Base-by-base conservation (phyloP, 2,113 vertebrate genomes). In the Caranx ignobilis region DNA sequence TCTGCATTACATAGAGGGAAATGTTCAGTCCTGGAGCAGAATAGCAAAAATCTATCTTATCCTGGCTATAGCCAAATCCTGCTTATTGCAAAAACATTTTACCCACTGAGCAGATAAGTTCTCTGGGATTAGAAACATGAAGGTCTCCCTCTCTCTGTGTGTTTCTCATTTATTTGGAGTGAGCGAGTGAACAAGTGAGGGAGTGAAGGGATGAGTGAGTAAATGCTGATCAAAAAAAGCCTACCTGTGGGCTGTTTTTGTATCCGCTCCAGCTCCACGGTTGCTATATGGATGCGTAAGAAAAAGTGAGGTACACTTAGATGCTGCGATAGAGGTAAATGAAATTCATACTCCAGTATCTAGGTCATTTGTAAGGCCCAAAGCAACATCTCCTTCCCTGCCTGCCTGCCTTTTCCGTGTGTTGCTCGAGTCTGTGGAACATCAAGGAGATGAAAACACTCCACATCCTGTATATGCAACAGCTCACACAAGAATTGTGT, bases 281-380 rank as follows among this genome's bases (percentile, higher is more conserved):
- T 66, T 85, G 85, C 87, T 80, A 87, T 92, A 89, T 85, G 83
- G 86, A 78, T 76, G 48, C 47, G 35, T 89, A 82, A 81, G 55
- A 39, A 87, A 87, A 86, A 92, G 86, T 60, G 73, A 89, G 82
- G 85, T 89, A 70, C 83, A 74, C 77, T 88, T 83, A 83, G 86
- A 93, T 90, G 85, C 84, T 79, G 83, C 66, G 85, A 92, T 88
- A 90, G 81, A 90, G 86, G 87, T 93, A 90, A 91, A 93, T 87
- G 66, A 92, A 92, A 94, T 91, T 86, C 88, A 90, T 81, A 78
- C 81, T 85, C 87, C 75, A 71, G 85, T 92, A 93, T 92, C 93
- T 93, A 94, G 90, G 92, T 94, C 92, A 93, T 93, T 91, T 93
- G 84, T 89, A 68, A 90, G 83, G 89, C 93, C 92, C 90, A 93